Base-by-base conservation (phyloP, 1,140 invertebrate species). In the Hermetia illucens region DNA sequence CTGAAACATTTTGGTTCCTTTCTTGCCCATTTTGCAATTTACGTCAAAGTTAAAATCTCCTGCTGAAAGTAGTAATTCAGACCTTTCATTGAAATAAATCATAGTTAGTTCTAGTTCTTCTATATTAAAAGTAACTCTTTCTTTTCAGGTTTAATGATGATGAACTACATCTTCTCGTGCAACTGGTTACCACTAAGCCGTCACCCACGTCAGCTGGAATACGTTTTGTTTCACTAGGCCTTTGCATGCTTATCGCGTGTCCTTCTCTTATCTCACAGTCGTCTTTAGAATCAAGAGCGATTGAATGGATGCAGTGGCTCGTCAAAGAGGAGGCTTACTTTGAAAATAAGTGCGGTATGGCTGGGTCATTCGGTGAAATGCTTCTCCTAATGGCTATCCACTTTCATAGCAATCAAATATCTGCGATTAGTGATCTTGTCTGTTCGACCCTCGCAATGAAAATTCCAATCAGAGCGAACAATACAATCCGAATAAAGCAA, bases 401-500 rank as follows among this genome's bases (percentile, higher is more conserved):
- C 57, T 96, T 96, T 56, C 92, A 96, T 54, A 88, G 86, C 43
- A 92, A 90, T 56, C 91, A 96, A 61, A 58, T 92, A 6, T 77
- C 77, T 33, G 87, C 91, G 5, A 93, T 97, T 34, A 82, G 82
- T 40, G 92, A 96, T 47, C 64, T 96, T 12, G 90, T 96, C 0
- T 93, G 88, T 52, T 79, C 87, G 6, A 95, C 91, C 12, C 63
- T 98, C 1, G 90, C 89, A 1, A 95, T 97, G 88, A 91, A 93
- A 61, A 82, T 96, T 45, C 75, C 83, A 1, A 89, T 94, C 5
- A 68, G 92, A 36, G 82, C 86, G 1, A 94, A 91, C 55, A 89
- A 86, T 51, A 75, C 96, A 44, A 81, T 82, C 0, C 70, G 86
- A 35, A 89, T 97, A 63, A 92, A 93, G 52, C 83, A 88, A 49